Conservation (phyloP, 2,888 invertebrate genomes). For the Pristionchus arcanus region DNA sequence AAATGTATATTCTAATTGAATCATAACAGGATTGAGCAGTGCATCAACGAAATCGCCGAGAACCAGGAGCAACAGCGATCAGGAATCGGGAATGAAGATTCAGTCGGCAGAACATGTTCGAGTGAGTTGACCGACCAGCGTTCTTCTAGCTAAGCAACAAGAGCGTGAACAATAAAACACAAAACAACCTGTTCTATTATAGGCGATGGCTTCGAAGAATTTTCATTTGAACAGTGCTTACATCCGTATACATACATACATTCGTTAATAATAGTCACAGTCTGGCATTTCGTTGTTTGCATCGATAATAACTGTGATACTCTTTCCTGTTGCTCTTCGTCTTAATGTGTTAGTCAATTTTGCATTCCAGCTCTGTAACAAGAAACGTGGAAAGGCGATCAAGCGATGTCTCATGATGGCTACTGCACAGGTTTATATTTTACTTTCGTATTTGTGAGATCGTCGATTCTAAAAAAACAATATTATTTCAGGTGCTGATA, state of each 20-base stretch:
- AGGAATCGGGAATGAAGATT: constrained; percentile 57
- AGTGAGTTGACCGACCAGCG: no score
- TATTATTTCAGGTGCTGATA: constrained; percentile 59
- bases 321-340: no score
- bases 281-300: no score
- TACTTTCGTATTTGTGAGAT: background rate
- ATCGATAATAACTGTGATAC: no score
- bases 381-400: constrained; percentile 68
- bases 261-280: no score
- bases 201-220: no score
- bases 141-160: no score
- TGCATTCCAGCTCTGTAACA: constrained; percentile 54
- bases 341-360: background rate
- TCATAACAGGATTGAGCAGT: background rate
- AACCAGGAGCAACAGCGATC: background rate
- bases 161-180: no score
- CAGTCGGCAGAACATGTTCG: constrained; percentile 61
- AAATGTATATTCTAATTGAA: no score
- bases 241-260: no score
- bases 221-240: no score
- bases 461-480: background rate
- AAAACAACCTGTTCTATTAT: no score
- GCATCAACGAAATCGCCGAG: background rate
- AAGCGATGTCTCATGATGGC: constrained; percentile 72
- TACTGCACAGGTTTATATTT: constrained; percentile 64